Evolutionary conservation across 2,797 vertebrate genomes (phyloP), one percentile per base, ranked within the genome.

Genomic region (Tragelaphus eurycerus): DNA sequence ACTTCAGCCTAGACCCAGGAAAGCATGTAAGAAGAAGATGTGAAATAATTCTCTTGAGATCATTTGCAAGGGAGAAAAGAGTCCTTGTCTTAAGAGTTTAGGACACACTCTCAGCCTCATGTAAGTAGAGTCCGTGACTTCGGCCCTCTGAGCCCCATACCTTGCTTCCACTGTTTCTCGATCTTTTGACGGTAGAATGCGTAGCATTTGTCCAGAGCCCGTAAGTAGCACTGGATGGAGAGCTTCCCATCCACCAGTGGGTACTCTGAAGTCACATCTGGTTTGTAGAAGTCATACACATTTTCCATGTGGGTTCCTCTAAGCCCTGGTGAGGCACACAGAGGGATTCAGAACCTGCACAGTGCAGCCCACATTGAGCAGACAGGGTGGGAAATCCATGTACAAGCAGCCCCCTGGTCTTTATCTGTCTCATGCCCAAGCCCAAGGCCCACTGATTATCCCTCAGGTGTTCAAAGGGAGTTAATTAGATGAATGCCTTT

Each of bases 281-380:
- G 99, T 71, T 99, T 99, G 93, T 99, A 99, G 98, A 99, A 99
- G 90, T 99, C 99, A 0, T 99, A 99, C 2, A 95, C 98, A 0
- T 99, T 98, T 91, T 99, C 99, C 99, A 99, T 99, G 92, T 99
- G 99, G 29, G 99, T 99, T 55, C 98, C 99, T 17, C 99, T 98
- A 14, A 98, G 95, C 34, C 98, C 98, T 98, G 79, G 38, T 52
- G 82, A 94, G 27, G 54, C 43, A 74, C 43, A 93, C 12, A 86
- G 31, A 57, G 76, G 3, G 29, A 19, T 48, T 92, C 57, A 84
- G 71, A 43, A 55, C 29, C 38, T 19, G 16, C 2, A 1, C 27
- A 2, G 7, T 4, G 17, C 16, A 43, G 38, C 8, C 38, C 2
- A 0, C 23, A 3, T 19, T 2, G 7, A 59, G 64, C 59, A 55